Base-by-base conservation (phyloP, 2,888 invertebrate species). In the Eulithis testata region DNA sequence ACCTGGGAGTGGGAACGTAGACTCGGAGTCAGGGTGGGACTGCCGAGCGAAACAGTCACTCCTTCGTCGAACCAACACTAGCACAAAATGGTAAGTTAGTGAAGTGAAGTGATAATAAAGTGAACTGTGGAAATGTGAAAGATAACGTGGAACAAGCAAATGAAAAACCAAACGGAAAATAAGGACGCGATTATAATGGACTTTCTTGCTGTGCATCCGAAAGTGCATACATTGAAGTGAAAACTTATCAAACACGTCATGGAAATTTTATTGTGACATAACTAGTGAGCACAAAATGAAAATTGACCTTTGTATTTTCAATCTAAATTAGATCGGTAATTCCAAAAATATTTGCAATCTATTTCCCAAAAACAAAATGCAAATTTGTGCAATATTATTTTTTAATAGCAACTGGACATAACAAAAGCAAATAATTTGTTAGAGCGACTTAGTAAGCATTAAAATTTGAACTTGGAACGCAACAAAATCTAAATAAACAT, bases 21-120 rank as follows among this genome's bases (percentile, higher is more conserved):
- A 71, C 83, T 89, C 89, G 87, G 91, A 93, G 92, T 91, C 91
- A 89, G 91, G 91, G 90, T 89, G 90, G 89, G 91, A 91, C 91
- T 90, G 87, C 88, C 89, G 89, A 88, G 81, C 88, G 87, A 86
- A 86, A 83, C 90, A 91, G 92, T 93, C 91, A 85, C 89, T 91
- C 89, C 88, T 88, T 88, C 90, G 86, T 90, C 89, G 89, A 85
- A 86, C 88, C 87, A 88, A 86, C 79, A 87, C 80, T 82, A 89
- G 60, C 66, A 81, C 86, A 91, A 84, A 91, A 93, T 92, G 93
- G 92, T 92, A 89, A 93, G 73, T 73, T 61, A 65, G 70, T 70
- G 68, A 71, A 68, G 92, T 91, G 76, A 72, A 77, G 76, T 80
- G 80, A 79, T 74, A 60, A 66, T 70, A 72, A 63, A 83, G 82